Evolutionary conservation across 2,113 vertebrate species (phyloP).

Genomic region (Paramormyrops kingsleyae): DNA sequence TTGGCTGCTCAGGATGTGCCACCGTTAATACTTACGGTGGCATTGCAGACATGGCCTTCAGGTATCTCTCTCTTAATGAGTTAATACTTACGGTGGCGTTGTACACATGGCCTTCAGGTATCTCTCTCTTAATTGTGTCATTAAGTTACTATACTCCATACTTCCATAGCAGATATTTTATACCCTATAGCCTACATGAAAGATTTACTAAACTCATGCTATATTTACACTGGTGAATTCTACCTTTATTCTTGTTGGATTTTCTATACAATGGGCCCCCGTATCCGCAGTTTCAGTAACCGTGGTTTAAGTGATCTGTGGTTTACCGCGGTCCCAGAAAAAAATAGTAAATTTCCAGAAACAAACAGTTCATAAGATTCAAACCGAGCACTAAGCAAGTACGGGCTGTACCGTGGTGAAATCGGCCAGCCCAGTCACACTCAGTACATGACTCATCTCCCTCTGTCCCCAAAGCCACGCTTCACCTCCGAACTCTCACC

Average conservation of each 20-base stretch:
- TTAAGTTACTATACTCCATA: not conserved
- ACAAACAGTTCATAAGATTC: not conserved
- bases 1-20: constrained; percentile 4
- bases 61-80: constrained; percentile 27
- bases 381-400: not conserved
- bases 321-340: not conserved
- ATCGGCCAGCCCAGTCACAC: not conserved
- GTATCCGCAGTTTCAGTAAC: not conserved
- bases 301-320: not conserved
- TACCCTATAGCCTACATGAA: not conserved
- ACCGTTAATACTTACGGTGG: constrained; percentile 21
- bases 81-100: constrained; percentile 18
- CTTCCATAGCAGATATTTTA: not conserved
- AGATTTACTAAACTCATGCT: not conserved
- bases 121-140: not conserved
- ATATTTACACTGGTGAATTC: not conserved
- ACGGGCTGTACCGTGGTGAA: not conserved
- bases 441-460: not conserved
- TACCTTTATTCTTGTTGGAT: not conserved
- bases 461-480: not conserved
- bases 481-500: not conserved
- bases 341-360: not conserved
- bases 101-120: constrained; percentile 4
- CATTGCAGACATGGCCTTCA: constrained; percentile 34
- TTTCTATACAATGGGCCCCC: not conserved